Evolutionary conservation across 2,888 invertebrate genomes (phyloP).

Genomic region (Cancer borealis): DNA sequence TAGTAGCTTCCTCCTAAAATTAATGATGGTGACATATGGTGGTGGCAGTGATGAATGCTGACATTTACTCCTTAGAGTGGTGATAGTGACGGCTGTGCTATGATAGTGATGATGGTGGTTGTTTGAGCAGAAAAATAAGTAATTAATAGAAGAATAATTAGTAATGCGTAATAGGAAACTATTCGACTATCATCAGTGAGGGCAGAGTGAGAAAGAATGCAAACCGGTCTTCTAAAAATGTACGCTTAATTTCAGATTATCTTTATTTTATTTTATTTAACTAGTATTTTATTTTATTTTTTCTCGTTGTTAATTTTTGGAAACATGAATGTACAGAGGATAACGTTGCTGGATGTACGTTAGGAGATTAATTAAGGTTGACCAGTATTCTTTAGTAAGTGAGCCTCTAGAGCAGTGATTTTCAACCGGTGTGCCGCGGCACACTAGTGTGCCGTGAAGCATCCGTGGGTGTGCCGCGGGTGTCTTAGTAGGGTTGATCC

Average conservation of each 20-base stretch:
- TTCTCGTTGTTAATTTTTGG: not conserved
- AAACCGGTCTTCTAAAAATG: not conserved
- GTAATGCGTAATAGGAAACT: not conserved
- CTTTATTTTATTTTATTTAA: not conserved
- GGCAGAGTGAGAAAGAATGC: no score
- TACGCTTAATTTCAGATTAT: not conserved
- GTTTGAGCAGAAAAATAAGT: not conserved
- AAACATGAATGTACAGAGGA: not conserved
- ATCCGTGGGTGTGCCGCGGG: no score
- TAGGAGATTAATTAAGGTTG: no score
- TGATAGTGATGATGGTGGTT: not conserved
- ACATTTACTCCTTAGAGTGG: not conserved
- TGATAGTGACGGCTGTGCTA: constrained; percentile 20
- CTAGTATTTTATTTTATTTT: not conserved
- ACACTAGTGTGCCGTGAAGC: no score
- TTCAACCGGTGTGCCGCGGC: no score
- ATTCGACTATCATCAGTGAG: not conserved
- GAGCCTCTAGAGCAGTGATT: no score
- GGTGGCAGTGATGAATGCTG: not conserved
- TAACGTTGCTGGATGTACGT: no score
- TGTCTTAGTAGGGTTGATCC: no score
- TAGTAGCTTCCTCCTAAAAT: constrained; percentile 20
- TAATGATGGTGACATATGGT: constrained; percentile 20
- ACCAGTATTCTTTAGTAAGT: not conserved
- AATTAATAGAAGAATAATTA: not conserved